Evolutionary conservation across 2,113 vertebrate species (phyloP), one percentile per base, ranked within the genome.

Genomic region (Hoplias malabaricus): DNA sequence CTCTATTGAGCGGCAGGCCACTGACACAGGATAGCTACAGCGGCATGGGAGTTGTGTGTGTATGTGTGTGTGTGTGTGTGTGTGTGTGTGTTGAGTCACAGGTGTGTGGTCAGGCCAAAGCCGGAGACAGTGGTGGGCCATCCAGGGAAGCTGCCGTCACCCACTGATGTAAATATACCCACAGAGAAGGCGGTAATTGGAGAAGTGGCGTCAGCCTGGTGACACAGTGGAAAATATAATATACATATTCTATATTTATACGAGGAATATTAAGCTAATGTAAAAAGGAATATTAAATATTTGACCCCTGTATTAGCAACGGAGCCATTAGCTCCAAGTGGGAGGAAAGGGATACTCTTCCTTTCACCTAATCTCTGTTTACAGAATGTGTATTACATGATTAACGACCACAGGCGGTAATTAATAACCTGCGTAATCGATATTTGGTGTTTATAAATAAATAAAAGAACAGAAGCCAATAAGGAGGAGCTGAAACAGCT

Each of bases 1-100:
- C 83, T 84, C 57, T 75, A 75, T 9, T n/a, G 85, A 90, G 77
- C 75, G 65, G 59, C 63, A 62, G 76, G n/a, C 9, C 14, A 19
- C 19, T 59, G 83, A 53, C 80, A 74, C 71, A 76, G 6, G 38
- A 82, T 73, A 77, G 70, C 65, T 70, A 36, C 65, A 67, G 40
- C 65, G 62, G 40, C 78, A 25, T 14, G 63, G 63, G 48, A 34
- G 23, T 48, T 77, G 66, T 59, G 54, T 43, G 5, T 50, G 77
- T 77, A 33, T 63, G 76, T 69, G 34, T 38, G 12, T 29, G 42
- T 50, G 40, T 21, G 25, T 33, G 34, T 7, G 34, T 50, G 38
- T 50, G 61, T 43, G 23, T 53, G 53, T 50, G 78, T 80, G 78
- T 59, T 74, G 69, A 19, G 69, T 77, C 75, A 67, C 75, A 50